These are phyloP conservation scores for Drosophila grimshawi DNA, from an alignment of 1,140 invertebrate genomes.

Conservation along the genomic window DNA sequence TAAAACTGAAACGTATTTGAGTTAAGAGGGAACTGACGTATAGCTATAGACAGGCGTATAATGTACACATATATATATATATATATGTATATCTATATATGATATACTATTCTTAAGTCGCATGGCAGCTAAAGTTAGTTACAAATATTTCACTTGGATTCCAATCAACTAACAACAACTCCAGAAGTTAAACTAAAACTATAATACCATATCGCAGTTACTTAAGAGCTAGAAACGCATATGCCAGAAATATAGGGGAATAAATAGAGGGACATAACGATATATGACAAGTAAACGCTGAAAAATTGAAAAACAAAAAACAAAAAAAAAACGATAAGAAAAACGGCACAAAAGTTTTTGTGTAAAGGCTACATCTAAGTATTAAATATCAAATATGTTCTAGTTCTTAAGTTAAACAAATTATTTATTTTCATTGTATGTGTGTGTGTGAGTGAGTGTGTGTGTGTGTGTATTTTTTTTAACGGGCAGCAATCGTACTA, in stretches of 20 bases:
- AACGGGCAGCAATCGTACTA: slow-evolving; percentile 26
- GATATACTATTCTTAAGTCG: slow-evolving; percentile 40
- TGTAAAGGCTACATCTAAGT: slow-evolving; percentile 76
- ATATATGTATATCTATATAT: slow-evolving; percentile 26
- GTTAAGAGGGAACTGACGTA: neutral
- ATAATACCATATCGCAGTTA: slow-evolving; percentile 50
- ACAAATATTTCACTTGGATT: slow-evolving; percentile 68
- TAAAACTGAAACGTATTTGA: slow-evolving; percentile 9
- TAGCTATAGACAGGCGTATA: slow-evolving; percentile 22
- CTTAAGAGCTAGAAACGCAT: slow-evolving; percentile 48
- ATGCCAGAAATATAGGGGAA: slow-evolving; percentile 28
- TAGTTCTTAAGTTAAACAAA: slow-evolving; percentile 69
- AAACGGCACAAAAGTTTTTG: slow-evolving; percentile 28
- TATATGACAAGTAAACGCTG: neutral
- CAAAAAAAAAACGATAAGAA: neutral
- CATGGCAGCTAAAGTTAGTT: slow-evolving; percentile 50
- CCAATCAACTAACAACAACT: slow-evolving; percentile 59
- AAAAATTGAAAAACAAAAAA: neutral
- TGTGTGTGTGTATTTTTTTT: slow-evolving; percentile 13
- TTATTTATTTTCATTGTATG: slow-evolving; percentile 70
- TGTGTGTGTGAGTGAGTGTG: neutral
- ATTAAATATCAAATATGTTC: slow-evolving; percentile 81
- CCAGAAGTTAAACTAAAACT: slow-evolving; percentile 22
- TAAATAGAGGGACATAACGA: slow-evolving; percentile 6
- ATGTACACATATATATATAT: slow-evolving; percentile 31